Base-by-base conservation (phyloP, 2,113 vertebrate genomes). In the Hydrolagus affinis region DNA sequence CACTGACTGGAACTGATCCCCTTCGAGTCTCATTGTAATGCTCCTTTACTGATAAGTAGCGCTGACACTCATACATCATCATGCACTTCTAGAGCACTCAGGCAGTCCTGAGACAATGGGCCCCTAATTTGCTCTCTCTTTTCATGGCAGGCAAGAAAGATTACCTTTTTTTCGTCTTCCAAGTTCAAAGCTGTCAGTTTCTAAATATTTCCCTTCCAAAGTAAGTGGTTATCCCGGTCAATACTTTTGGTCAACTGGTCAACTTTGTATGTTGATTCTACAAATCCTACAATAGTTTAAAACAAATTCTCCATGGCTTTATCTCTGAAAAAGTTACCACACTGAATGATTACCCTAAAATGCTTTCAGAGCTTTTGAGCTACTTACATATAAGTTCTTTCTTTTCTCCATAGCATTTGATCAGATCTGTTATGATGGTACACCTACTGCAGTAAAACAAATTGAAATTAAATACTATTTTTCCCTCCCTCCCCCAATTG, bases 1-100 rank as follows among this genome's bases (percentile, higher is more conserved):
- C 85, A 86, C 71, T 74, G 72, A 75, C 73, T 76, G 85, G 85
- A 75, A 75, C 85, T 75, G 85, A 75, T 86, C 72, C 71, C 85
- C 25, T 77, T 21, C 57, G 56, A 32, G 72, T 76, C 59, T 75
- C 60, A 66, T 86, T 77, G 59, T 32, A 76, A 86, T 76, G 64
- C 73, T n/a, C 68, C 85, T 86, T 75, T 66, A 10, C 72, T 60
- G 85, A 86, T 86, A 86, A 86, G 71, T 66, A 21, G 71, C 17
- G 25, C 85, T 86, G 85, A 74, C 85, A 86, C 62, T 86, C 72
- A 76, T 32, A 64, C 60, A 83, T 83, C 78, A 68, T 64, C 60
- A 30, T 68, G 25, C 32, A 44, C 62, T 75, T 64, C 71, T 64
- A 75, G 28, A 23, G 85, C 85, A 75, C 19, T 86, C 64, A 21